Evolutionary conservation across 2,113 vertebrate species (phyloP).

Genomic region (Apodemus sylvaticus): DNA sequence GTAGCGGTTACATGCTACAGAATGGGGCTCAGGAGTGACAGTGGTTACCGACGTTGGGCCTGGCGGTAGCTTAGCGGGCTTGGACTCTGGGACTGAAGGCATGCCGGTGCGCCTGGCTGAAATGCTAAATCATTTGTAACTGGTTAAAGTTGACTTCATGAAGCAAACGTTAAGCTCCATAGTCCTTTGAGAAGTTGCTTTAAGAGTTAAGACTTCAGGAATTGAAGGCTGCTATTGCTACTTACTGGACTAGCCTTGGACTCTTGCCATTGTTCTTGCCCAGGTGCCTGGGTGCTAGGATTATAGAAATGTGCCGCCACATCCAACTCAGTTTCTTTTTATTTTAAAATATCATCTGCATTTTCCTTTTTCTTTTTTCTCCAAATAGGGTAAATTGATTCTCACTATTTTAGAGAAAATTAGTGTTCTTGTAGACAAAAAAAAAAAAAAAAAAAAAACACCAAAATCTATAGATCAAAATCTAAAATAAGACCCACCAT

Average conservation of each 20-base stretch:
- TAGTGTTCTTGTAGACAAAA: not conserved
- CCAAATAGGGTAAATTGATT: not conserved
- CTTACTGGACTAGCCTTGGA: too few species aligned
- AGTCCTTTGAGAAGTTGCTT: not conserved
- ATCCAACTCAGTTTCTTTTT: not conserved
- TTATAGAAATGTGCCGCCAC: not conserved
- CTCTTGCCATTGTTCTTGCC: not conserved
- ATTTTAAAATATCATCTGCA: not conserved
- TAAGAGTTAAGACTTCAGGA: constrained; percentile 13
- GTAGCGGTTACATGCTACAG: not conserved
- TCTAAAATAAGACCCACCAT: not conserved
- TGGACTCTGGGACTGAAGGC: not conserved
- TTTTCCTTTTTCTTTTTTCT: constrained; percentile 2
- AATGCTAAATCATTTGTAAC: not conserved
- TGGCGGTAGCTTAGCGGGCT: too few species aligned
- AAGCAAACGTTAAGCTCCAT: not conserved
- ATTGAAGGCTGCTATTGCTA: not conserved
- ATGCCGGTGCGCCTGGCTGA: not conserved
- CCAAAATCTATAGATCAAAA: not conserved
- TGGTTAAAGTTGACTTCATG: not conserved
- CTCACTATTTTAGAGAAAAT: not conserved
- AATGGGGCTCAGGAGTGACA: not conserved
- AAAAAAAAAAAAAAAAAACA: not conserved
- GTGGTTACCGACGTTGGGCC: not conserved
- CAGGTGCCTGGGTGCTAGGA: not conserved